These are phyloP conservation scores for Eurypyga helias DNA, from an alignment of 2,113 vertebrate genomes.

Conservation along the genomic window DNA sequence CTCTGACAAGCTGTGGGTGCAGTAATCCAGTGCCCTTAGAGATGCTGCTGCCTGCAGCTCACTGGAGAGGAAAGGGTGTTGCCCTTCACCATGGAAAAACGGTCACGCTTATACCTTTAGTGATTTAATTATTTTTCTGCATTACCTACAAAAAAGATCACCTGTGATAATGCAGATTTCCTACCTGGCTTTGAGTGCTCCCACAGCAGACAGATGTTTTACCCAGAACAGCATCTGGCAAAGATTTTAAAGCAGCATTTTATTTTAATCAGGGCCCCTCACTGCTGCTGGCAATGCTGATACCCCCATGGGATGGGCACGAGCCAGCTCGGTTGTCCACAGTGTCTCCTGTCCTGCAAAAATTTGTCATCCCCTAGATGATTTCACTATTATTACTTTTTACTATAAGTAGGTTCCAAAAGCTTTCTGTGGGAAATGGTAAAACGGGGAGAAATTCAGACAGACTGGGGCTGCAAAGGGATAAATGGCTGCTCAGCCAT, in stretches of 20 bases:
- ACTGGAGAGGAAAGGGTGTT: background rate
- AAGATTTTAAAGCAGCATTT: background rate
- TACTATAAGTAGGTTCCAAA: background rate
- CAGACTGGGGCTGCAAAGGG: background rate
- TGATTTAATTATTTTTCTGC: background rate
- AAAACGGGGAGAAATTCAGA: background rate
- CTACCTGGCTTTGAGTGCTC: background rate
- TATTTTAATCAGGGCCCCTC: background rate
- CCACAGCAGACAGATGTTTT: background rate
- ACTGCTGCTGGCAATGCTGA: background rate
- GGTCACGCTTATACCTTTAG: rapidly evolving
- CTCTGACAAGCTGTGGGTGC: too few species aligned
- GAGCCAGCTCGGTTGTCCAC: background rate
- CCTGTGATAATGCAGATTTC: background rate
- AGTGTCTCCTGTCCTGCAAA: background rate
- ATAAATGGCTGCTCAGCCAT: background rate
- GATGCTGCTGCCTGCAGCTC: background rate
- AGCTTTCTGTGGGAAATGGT: background rate
- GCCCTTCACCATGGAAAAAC: background rate
- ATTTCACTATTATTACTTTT: background rate
- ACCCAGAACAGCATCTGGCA: background rate
- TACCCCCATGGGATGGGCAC: rapidly evolving
- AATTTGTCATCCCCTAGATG: background rate
- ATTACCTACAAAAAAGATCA: background rate
- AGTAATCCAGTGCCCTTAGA: background rate